Conservation (phyloP, 64 coral and sea anemone genomes). For the Montipora cactus region DNA sequence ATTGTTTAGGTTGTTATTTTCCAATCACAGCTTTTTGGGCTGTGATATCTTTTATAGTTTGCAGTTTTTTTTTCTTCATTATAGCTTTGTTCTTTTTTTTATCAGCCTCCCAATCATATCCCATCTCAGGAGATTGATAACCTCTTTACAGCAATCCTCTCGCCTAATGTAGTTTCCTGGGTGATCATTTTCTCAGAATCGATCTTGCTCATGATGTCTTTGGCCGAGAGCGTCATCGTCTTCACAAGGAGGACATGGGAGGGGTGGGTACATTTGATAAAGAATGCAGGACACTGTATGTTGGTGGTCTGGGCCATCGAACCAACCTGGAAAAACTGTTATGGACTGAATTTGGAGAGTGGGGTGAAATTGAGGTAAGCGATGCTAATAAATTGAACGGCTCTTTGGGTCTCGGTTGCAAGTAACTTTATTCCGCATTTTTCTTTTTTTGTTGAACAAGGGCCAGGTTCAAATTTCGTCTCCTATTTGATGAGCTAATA, state of each 20-base stretch:
- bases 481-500: too few relatives aligned
- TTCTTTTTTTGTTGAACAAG: too few relatives aligned
- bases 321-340: conserved; percentile 60
- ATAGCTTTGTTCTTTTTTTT: too few relatives aligned
- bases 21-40: too few relatives aligned
- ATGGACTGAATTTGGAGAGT: conserved; percentile 91
- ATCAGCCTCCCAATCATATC: too few relatives aligned
- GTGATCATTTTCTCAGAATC: conserved; percentile 34
- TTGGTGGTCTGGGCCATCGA: conserved; percentile 67
- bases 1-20: too few relatives aligned
- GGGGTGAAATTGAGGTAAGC: conserved; percentile 92
- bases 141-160: neutral
- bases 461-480: too few relatives aligned
- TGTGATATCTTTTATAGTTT: too few relatives aligned
- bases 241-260: conserved; percentile 87
- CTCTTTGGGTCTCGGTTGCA: too few relatives aligned
- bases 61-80: too few relatives aligned
- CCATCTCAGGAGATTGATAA: neutral
- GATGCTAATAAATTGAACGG: neutral
- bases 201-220: conserved; percentile 78
- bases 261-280: conserved; percentile 90
- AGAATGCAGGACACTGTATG: conserved; percentile 82
- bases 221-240: conserved; percentile 75
- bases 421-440: too few relatives aligned
- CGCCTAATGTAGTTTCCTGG: neutral